These are phyloP conservation scores for Nettapus auritus DNA, from an alignment of 2,113 vertebrate species.

Conservation along the genomic window DNA sequence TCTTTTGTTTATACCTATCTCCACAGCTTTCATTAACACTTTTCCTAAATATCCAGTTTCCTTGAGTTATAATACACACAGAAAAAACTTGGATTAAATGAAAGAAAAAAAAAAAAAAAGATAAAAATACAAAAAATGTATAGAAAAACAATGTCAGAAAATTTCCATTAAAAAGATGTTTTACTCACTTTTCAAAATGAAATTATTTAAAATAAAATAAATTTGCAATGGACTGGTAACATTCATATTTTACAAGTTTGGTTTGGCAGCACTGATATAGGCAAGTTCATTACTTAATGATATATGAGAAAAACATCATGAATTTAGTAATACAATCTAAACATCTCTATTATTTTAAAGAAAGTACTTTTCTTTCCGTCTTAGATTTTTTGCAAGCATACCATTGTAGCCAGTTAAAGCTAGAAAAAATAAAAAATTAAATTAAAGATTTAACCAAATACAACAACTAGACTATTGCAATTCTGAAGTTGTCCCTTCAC, in stretches of 20 bases:
- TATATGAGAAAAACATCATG: not conserved
- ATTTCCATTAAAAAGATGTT: fast-evolving
- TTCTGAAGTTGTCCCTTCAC: not conserved
- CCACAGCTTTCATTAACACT: not conserved
- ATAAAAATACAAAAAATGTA: not conserved
- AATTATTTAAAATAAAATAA: not conserved
- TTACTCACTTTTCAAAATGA: not conserved
- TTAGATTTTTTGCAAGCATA: not conserved
- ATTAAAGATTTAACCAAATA: not conserved
- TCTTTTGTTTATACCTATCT: not conserved
- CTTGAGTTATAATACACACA: not conserved
- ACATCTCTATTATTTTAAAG: not conserved
- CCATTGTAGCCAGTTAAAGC: not conserved
- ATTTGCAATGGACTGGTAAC: not conserved
- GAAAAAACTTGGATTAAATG: not conserved
- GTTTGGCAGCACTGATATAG: not conserved
- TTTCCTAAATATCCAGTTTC: not conserved
- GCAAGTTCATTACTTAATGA: not conserved
- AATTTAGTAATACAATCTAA: not conserved
- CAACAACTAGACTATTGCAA: too few species aligned
- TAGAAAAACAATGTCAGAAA: not conserved
- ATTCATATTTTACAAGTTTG: not conserved
- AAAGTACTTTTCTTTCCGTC: not conserved
- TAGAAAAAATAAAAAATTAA: not conserved
- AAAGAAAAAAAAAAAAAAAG: too few species aligned